A percentile compares a stretch with the other conserved stretches of the same genome.
Evolutionary conservation across 2,888 invertebrate species (phyloP).

Genomic region (Gortyna flavago): DNA sequence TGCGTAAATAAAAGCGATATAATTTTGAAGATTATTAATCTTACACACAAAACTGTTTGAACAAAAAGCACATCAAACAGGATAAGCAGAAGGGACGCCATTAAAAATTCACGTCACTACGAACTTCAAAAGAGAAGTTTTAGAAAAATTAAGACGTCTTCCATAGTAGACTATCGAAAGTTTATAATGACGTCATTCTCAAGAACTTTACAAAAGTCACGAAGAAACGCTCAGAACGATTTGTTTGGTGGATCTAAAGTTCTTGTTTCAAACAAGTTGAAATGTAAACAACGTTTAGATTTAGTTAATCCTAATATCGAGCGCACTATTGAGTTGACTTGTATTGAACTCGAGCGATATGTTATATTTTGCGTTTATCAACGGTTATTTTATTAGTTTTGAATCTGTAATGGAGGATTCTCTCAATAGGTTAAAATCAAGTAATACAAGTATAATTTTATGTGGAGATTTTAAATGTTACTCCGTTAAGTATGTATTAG

Average conservation of each 20-base stretch:
- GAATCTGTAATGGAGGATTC: too few species aligned
- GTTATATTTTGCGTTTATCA: too few species aligned
- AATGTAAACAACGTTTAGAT: not conserved
- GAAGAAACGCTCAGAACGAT: conserved; percentile 10
- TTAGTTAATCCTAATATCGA: not conserved
- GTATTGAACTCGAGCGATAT: too few species aligned
- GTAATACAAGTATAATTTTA: not conserved
- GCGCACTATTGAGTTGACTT: too few species aligned
- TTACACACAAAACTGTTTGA: not conserved
- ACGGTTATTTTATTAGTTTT: too few species aligned
- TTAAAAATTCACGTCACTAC: conserved; percentile 50
- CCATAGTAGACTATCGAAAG: conserved; percentile 44
- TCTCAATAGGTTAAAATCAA: too few species aligned
- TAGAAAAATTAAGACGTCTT: conserved; percentile 33
- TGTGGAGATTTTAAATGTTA: not conserved
- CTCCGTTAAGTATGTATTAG: not conserved
- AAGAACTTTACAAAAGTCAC: conserved; percentile 35
- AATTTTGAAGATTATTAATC: not conserved
- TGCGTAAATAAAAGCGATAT: not conserved
- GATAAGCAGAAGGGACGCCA: conserved; percentile 3
- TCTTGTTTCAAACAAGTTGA: not conserved
- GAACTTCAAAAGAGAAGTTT: conserved; percentile 30
- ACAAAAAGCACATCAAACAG: conserved; percentile 18
- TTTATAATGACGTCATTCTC: conserved; percentile 52
- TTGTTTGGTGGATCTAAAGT: conserved; percentile 3